These are phyloP conservation scores for Aspidiotus destructor DNA, from an alignment of 2,888 invertebrate species.

Conservation along the genomic window DNA sequence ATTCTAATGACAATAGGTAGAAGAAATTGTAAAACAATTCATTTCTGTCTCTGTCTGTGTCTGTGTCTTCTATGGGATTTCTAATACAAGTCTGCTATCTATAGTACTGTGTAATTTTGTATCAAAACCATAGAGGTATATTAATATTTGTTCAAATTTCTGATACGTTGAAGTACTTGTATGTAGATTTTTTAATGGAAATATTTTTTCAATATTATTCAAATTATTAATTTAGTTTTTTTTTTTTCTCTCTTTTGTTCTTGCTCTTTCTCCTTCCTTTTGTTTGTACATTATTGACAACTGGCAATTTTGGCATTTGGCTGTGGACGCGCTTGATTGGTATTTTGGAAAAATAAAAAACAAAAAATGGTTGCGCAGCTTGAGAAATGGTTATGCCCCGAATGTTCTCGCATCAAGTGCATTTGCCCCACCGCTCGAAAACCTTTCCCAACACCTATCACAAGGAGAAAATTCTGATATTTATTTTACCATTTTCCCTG, in stretches of 20 bases:
- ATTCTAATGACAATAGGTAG: too few relatives aligned
- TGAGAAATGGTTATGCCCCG: conserved; percentile 63
- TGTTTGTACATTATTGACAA: conserved; percentile 18
- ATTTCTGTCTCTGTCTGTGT: too few relatives aligned
- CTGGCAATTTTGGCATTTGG: conserved; percentile 21
- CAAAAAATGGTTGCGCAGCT: conserved; percentile 45
- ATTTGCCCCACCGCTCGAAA: conserved; percentile 43
- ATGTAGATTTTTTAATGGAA: background rate
- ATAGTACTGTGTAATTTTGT: too few relatives aligned
- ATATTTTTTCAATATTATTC: background rate
- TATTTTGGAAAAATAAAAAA: conserved; percentile 7
- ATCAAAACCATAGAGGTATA: too few relatives aligned
- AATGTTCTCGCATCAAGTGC: conserved; percentile 59
- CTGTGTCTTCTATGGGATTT: too few relatives aligned
- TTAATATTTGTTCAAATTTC: too few relatives aligned
- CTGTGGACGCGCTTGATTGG: conserved; percentile 28
- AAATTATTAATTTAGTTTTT: conserved; percentile 10
- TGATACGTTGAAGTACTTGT: background rate
- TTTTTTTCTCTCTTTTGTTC: conserved; percentile 16
- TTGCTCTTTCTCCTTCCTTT: conserved; percentile 17
- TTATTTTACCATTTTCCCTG: background rate
- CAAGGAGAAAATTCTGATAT: conserved; percentile 25
- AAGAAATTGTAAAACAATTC: too few relatives aligned
- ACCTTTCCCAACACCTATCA: conserved; percentile 27
- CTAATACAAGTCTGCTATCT: too few relatives aligned